These are phyloP conservation scores for Hymenochirus boettgeri DNA, from an alignment of 2,113 vertebrate species.

Conservation along the genomic window DNA sequence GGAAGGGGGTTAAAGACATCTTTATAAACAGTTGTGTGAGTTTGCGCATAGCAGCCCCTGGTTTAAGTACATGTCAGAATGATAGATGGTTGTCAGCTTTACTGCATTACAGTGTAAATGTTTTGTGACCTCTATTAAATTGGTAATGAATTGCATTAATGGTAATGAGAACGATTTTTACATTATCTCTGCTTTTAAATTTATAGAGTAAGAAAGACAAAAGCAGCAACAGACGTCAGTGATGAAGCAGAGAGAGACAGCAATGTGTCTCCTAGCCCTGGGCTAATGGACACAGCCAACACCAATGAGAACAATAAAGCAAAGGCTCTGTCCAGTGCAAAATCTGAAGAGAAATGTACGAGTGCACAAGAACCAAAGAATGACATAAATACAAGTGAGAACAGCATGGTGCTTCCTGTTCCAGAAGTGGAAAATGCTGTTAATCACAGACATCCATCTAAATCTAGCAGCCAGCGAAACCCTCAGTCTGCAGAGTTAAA, in stretches of 20 bases:
- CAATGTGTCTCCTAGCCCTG: constrained; percentile 46
- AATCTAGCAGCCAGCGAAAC: constrained; percentile 58
- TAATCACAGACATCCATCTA: constrained; percentile 55
- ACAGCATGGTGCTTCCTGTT: constrained; percentile 57
- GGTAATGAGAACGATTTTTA: constrained; percentile 22
- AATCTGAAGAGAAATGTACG: constrained; percentile 40
- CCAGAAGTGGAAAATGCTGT: constrained; percentile 55
- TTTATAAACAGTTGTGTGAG: too few species aligned
- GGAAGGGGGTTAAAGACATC: too few species aligned
- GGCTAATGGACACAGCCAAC: constrained; percentile 31
- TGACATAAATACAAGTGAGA: constrained; percentile 59
- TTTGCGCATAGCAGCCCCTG: too few species aligned
- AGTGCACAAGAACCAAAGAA: constrained; percentile 45
- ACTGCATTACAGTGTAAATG: constrained; percentile 29
- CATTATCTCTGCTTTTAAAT: constrained; percentile 39
- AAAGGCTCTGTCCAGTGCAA: constrained; percentile 29
- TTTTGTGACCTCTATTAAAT: constrained; percentile 27
- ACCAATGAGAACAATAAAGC: constrained; percentile 34
- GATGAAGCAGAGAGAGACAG: constrained; percentile 54
- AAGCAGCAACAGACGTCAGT: constrained; percentile 47
- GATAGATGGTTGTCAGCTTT: constrained; percentile 25
- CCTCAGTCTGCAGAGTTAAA: constrained; percentile 53
- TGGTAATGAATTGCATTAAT: constrained; percentile 36
- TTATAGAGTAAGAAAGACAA: constrained; percentile 72
- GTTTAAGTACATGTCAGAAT: constrained; percentile 48